Base-by-base conservation (phyloP, 2,797 vertebrate genomes). In the Sebastes taczanowskii region DNA sequence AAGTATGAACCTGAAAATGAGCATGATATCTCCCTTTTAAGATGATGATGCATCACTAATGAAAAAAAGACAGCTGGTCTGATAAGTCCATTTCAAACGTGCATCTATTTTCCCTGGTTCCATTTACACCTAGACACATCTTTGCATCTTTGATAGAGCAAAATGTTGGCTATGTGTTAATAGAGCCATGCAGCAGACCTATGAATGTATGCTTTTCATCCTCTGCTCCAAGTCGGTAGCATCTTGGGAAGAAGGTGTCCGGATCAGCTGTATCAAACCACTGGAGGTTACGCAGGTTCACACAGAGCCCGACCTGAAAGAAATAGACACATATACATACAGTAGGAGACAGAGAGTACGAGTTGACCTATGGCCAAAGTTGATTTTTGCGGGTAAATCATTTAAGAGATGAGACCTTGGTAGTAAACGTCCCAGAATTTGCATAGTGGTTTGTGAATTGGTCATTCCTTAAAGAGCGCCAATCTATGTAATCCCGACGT, bases 231-330 rank as follows among this genome's bases (percentile, higher is more conserved):
- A 99, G 94, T 42, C 94, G 94, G 93, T 98, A 98, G 91, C 98
- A 98, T 73, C 98, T 96, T 13, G 97, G 97, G 79, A 99, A 99
- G 91, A 98, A 99, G 6, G 95, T 91, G 81, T 98, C 94, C 0
- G 97, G 96, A 84, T 98, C 96, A 0, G 94, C 96, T 49, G 96
- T 90, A 18, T 97, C 96, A 2, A 97, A 97, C 97, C 97, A 99
- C 2, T 93, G 94, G 70, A 98, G 94, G 84, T 97, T 98, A 71
- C 96, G 95, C 52, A 99, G 91, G 86, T 95, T 98, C 79, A 97
- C 88, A 85, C 97, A 98, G 13, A 99, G 95, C 14, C 97, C 97
- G 59, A 97, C 96, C 98, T 99, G 72, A 34, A 67, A 65, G 22
- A 30, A 34, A 52, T n/a, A n/a, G 18, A 73, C 22, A 74, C 10